A percentile compares a stretch with the other conserved stretches of the same genome.
Evolutionary conservation across 53 echinoderm and acorn worm species (phyloP).

Genomic region (Temnopleurus reevesii): DNA sequence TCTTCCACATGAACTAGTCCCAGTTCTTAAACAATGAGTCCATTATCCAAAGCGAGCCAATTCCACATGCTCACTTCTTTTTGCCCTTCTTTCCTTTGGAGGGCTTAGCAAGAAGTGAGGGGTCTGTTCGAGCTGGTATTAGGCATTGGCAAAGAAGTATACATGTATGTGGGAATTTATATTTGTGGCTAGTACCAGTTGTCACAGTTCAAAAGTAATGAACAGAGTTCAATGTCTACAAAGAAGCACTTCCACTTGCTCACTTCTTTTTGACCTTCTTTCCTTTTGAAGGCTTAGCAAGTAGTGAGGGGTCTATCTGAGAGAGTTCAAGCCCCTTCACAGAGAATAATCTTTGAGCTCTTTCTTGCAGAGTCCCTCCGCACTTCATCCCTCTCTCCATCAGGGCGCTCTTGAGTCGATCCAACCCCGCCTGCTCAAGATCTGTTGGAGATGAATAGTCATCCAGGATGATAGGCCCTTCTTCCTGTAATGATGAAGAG

Average conservation of each 20-base stretch:
- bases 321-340: constrained; percentile 81
- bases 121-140: too few species aligned
- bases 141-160: too few species aligned
- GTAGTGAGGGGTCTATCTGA: constrained; percentile 78
- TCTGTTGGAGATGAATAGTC: constrained; percentile 57
- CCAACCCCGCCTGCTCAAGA: constrained; percentile 77
- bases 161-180: too few species aligned
- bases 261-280: constrained; percentile 65
- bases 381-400: constrained; percentile 88
- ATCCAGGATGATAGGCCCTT: constrained; percentile 68
- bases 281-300: constrained; percentile 79
- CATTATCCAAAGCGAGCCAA: too few species aligned
- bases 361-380: constrained; percentile 91
- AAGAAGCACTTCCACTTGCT: background rate
- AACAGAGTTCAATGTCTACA: too few species aligned
- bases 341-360: constrained; percentile 79
- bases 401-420: constrained; percentile 77
- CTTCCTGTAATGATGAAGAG: background rate
- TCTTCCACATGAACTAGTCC: too few species aligned
- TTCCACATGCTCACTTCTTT: too few species aligned
- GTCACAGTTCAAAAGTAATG: too few species aligned
- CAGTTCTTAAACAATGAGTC: too few species aligned
- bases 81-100: too few species aligned
- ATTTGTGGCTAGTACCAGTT: too few species aligned
- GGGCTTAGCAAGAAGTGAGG: too few species aligned